Base-by-base conservation (phyloP, 2,797 vertebrate species). In the Hippocampus kuda region DNA sequence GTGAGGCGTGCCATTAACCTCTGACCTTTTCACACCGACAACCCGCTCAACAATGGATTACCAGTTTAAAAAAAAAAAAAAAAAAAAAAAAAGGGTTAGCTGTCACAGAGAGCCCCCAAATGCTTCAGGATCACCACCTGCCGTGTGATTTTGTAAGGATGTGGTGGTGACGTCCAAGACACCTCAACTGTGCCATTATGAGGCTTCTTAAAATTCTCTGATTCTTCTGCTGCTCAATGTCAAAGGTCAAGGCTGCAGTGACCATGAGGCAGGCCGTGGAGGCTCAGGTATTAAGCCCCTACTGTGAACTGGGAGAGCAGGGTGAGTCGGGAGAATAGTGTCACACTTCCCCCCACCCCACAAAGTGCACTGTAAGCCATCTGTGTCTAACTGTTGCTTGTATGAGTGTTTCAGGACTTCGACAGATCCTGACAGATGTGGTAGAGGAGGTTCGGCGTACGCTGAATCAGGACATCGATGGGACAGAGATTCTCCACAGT, bases 391-490 rank as follows among this genome's bases (percentile, higher is more conserved):
- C 24, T 34, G 26, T 24, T 68, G 60, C 46, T 12, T 54, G 49
- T 72, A n/a, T 57, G 53, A 53, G 12, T 30, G 41, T 27, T 41
- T 59, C 84, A 98, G 94, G 92, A 73, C 74, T 94, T 65, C 92
- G 90, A 77, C 90, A 92, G 79, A 88, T 96, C 88, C 90, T 97
- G 79, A 87, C 90, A 42, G 89, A 92, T 65, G 91, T 93, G 67
- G 89, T 95, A 5, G 90, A 92, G 75, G 92, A 96, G 78, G 90
- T 95, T 82, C 91, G 86, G 59, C 79, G 92, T 70, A 93, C 94
- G 2, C 85, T 94, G 16, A 89, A 89, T 66, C 88, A 82, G 64
- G 94, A 96, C 62, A 82, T 93, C 67, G 91, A 91, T 4, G 93
- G 94, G 0, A 85, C 92, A 26, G 90, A 94, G 48, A 79, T 94